Conservation (phyloP, 2,113 vertebrate genomes). For the Dromiciops gliroides region DNA sequence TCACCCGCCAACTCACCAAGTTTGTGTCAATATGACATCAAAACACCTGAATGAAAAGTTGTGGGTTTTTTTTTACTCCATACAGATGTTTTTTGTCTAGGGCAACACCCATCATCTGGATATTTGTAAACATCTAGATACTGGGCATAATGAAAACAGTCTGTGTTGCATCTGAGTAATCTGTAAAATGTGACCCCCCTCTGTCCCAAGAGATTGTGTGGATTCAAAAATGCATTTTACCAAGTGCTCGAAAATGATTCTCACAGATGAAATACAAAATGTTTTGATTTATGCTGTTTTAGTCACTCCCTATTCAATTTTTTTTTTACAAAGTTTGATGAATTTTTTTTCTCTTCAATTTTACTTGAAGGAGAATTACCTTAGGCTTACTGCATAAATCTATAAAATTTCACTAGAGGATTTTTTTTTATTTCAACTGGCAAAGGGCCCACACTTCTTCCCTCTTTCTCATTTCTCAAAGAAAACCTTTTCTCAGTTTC, state of each 20-base stretch:
- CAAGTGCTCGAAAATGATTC: background rate
- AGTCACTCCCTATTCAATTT: background rate
- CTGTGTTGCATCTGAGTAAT: background rate
- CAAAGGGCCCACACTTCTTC: constrained; percentile 7
- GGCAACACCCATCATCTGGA: background rate
- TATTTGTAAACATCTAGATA: constrained; percentile 10
- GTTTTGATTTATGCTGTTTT: constrained; percentile 16
- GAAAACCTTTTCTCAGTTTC: constrained; percentile 33
- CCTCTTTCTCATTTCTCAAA: constrained; percentile 23
- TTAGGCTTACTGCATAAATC: constrained; percentile 39
- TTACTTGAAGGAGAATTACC: constrained; percentile 25
- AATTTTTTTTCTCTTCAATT: background rate
- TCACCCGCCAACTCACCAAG: background rate
- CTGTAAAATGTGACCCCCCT: background rate
- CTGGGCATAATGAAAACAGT: background rate
- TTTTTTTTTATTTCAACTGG: constrained; percentile 19
- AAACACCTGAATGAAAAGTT: background rate
- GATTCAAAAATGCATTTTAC: background rate
- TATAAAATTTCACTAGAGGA: constrained; percentile 12
- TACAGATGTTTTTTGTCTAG: background rate
- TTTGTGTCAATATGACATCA: background rate
- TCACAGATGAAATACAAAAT: constrained; percentile 13
- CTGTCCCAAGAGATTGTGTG: background rate
- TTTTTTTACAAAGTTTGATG: background rate
- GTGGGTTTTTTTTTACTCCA: too few species aligned